Evolutionary conservation across 2,888 invertebrate species (phyloP), one percentile per base, ranked within the genome.

Genomic region (Drosophila engyochracea): DNA sequence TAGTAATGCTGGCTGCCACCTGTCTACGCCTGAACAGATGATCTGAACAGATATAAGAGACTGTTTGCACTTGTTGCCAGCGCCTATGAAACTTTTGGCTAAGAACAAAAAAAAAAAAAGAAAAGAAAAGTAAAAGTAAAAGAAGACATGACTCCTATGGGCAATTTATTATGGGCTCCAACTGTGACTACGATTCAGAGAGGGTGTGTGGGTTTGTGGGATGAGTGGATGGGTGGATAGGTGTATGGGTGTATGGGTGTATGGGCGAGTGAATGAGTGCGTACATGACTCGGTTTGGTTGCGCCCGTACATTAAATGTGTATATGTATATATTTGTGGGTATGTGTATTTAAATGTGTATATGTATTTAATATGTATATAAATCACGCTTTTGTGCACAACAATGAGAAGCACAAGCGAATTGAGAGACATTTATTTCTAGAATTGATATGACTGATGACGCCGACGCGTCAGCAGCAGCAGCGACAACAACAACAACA

Each of bases 341-440:
- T 16, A 16, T 49, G 28, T 49, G 28, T 19, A 49, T 49, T 25
- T 28, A 28, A 25, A 49, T 49, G 10, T 51, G 28, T 51, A 28
- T 10, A 10, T 19, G 19, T 28, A 51, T 51, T 44, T 60, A 39
- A 47, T 22, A 47, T 7, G 31, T 59, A 60, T 49, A 64, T 53
- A 55, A 44, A 74, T 79, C 49, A 33, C 63, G 53, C 59, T 60
- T 58, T 63, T 64, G 60, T 52, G 52, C 16, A 60, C 60, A 60
- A 76, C 75, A 76, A 79, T 69, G 75, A 68, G 62, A 51, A 74
- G 77, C 65, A 59, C 52, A 61, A 85, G 69, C 70, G 70, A 49
- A 51, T 52, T 65, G 81, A 80, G 86, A 69, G 70, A 80, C 65
- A 63, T 54, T 55, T 72, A 74, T 70, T 85, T 85, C 69, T 58